Evolutionary conservation across 2,888 invertebrate genomes (phyloP), one percentile per base, ranked within the genome.

Genomic region (Plebejus melissa): DNA sequence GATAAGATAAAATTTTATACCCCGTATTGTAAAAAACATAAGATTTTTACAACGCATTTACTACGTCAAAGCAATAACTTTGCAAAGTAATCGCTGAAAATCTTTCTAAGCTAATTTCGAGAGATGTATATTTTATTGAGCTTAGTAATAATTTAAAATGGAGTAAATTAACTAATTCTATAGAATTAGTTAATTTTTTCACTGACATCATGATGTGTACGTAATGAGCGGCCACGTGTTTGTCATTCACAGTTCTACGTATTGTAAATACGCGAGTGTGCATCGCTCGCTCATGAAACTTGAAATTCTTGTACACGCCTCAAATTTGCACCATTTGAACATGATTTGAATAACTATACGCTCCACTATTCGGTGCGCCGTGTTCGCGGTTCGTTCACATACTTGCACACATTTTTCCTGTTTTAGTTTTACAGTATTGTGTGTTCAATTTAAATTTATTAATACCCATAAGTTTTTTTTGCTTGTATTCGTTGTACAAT

Each of bases 211-310:
- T 11, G 60, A 11, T 9, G 32, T 65, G 13, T 41, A 71, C 77
- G 76, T 77, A 77, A 76, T 77, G 76, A 85, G 84, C 81, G 16
- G 82, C 83, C 85, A 85, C 83, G 84, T 86, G 88, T 85, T 86
- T 88, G 88, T 88, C 91, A 90, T 90, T 90, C 89, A 90, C 89
- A 87, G 85, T 82, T 78, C 82, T 83, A 85, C 83, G 82, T 84
- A 83, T 80, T 77, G 79, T 78, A 78, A 80, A 80, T 80, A 79
- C 78, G 75, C 76, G 78, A 78, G 75, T 76, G 74, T 76, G 75
- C 76, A 76, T 72, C 69, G 76, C 75, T 58, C 72, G 76, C 32
- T 76, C 69, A 54, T 74, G 50, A 69, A 76, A 74, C 72, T 74
- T 69, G 46, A 32, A 76, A 74, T 77, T 76, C 75, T 76, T 69